Evolutionary conservation across 2,888 invertebrate genomes (phyloP).

Genomic region (Silvanus unidentatus): DNA sequence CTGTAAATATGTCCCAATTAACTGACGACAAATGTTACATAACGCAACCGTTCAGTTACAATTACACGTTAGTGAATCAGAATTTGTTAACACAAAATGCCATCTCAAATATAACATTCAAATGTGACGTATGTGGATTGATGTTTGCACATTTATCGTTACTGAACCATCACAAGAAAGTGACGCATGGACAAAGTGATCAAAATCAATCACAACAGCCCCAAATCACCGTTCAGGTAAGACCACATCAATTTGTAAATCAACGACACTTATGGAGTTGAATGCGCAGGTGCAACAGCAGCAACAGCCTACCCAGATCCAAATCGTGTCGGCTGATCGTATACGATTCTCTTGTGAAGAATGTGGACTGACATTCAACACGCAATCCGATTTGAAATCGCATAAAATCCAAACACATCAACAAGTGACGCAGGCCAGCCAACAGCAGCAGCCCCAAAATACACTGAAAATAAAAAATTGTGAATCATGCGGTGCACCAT

Average conservation of each 20-base stretch:
- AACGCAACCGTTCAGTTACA: conserved; percentile 70
- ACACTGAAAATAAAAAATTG: conserved; percentile 45
- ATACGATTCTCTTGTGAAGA: conserved; percentile 45
- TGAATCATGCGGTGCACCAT: conserved; percentile 43
- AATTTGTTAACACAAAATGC: conserved; percentile 76
- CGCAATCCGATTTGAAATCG: conserved; percentile 42
- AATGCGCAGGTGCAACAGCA: conserved; percentile 41
- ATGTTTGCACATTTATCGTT: conserved; percentile 78
- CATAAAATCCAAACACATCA: conserved; percentile 49
- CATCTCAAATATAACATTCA: conserved; percentile 77
- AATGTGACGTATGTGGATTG: conserved; percentile 81
- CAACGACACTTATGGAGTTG: too few species aligned
- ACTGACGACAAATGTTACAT: conserved; percentile 69
- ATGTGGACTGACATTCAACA: conserved; percentile 43
- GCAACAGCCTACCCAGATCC: conserved; percentile 50
- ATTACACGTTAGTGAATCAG: conserved; percentile 76
- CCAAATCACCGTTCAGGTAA: conserved; percentile 40
- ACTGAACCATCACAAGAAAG: conserved; percentile 80
- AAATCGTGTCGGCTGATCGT: conserved; percentile 55
- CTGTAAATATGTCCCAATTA: conserved; percentile 66
- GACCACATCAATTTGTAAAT: not conserved
- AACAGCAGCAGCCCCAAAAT: conserved; percentile 36
- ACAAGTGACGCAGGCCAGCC: conserved; percentile 21
- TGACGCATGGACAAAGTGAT: conserved; percentile 61
- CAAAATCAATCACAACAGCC: conserved; percentile 43